Evolutionary conservation across 2,113 vertebrate species (phyloP).

Genomic region (Ivindomyrus marchei): DNA sequence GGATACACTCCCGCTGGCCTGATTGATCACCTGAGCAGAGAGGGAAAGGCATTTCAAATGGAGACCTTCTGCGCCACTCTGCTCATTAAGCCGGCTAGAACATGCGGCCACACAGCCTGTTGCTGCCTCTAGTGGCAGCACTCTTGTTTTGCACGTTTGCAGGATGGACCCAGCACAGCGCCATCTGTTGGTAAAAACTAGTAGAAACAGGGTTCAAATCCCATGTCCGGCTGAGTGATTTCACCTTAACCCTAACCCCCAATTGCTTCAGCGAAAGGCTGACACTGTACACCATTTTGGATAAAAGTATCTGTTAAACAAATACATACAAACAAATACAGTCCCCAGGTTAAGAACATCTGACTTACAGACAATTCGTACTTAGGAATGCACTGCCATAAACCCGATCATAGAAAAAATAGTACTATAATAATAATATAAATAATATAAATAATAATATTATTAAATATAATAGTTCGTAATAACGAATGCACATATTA

Average conservation of each 20-base stretch:
- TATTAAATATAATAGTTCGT: background rate
- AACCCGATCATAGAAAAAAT: background rate
- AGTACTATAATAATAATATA: no score
- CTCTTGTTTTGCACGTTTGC: background rate
- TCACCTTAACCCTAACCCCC: background rate
- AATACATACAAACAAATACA: background rate
- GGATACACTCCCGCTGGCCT: conserved; percentile 74
- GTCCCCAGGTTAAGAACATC: background rate
- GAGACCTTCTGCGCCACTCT: background rate
- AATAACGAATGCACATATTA: background rate
- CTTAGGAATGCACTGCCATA: background rate
- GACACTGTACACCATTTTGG: background rate
- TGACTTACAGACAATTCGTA: background rate
- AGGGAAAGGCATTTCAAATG: background rate
- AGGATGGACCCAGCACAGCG: background rate
- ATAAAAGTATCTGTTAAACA: background rate
- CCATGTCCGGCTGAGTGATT: background rate
- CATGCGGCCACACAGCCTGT: background rate
- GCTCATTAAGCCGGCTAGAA: background rate
- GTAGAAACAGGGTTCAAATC: background rate
- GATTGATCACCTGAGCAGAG: conserved; percentile 74
- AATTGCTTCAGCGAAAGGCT: background rate
- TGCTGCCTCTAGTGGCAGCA: background rate
- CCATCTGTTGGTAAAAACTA: background rate
- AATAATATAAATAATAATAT: no score